A percentile compares a stretch with the other conserved stretches of the same genome.
These are phyloP conservation scores for Cirrhinus mrigala DNA, from an alignment of 2,797 vertebrate genomes.

Conservation along the genomic window DNA sequence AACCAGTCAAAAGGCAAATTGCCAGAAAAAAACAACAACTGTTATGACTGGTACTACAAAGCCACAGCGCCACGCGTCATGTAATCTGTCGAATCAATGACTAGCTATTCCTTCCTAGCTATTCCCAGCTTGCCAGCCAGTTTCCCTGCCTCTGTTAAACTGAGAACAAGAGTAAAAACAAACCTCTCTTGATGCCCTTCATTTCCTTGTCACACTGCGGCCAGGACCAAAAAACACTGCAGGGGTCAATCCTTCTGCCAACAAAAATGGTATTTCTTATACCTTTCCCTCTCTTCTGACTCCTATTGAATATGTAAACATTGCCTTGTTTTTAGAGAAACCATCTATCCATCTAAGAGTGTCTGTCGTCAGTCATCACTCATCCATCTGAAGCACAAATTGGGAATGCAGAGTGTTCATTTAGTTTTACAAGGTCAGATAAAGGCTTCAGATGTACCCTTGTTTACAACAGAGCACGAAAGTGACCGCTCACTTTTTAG, in stretches of 20 bases:
- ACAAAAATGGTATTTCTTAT: not conserved
- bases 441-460: not conserved
- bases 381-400: not conserved
- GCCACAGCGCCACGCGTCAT: not conserved
- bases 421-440: conserved; percentile 7
- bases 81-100: not conserved
- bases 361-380: not conserved
- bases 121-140: conserved; percentile 1
- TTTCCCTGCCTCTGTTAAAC: not conserved
- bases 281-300: not conserved
- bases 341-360: not conserved
- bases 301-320: not conserved
- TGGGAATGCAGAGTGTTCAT: not conserved
- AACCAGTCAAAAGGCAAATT: not conserved
- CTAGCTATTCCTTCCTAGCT: conserved; percentile 19
- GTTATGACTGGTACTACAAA: conserved; percentile 20
- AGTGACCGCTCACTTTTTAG: not conserved
- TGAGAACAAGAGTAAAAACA: conserved; percentile 19
- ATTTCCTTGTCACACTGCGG: conserved; percentile 18
- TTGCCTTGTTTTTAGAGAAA: conserved; percentile 21
- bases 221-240: conserved; percentile 4
- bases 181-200: conserved; percentile 12
- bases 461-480: not conserved
- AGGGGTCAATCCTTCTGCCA: conserved; percentile 6
- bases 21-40: not conserved